Evolutionary conservation across 2,113 vertebrate species (phyloP), one percentile per base, ranked within the genome.

Genomic region (Lethenteron reissneri): DNA sequence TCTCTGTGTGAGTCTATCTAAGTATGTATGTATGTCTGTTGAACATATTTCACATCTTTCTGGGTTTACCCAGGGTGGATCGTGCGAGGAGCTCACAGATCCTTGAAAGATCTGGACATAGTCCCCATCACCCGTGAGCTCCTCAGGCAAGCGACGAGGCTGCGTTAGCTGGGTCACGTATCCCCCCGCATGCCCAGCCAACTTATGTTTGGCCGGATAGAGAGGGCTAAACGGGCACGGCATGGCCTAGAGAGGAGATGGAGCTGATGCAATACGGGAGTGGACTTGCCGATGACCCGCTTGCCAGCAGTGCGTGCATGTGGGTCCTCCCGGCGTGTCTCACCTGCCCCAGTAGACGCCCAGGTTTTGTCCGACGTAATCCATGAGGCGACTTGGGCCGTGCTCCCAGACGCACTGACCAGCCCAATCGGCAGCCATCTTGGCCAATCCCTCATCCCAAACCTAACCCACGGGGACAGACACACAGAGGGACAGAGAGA

Each of bases 281-380:
- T 9, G n/a, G n/a, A 21, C 21, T 68, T 68, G n/a, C 21, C 15
- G 62, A 17, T 9, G 62, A n/a, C 11, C 62, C 21, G 11, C 15
- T 68, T n/a, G 11, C 11, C n/a, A 64, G 17, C 56, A 12, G 15
- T 15, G 13, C 25, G 2, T 0, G 2, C 8, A 0, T 10, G 41
- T 4, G 58, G 25, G 13, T 2, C 64, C 0, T 8, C 12, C 17
- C 5, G 1, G n/a, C 14, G 1, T 1, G 2, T 17, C 86, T 83
- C 76, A 99, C 94, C 88, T 88, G 80, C 94, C 94, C 89, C 86
- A 92, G 78, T 99, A 92, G 71, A 96, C 88, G 0, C 82, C 94
- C 80, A 99, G 79, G 79, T 99, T 99, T 79, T 99, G 94, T 59
- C 94, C 94, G 0, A 96, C 89, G 8, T 89, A 95, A 78, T 81